phyloP scores from a whole-genome alignment of 2,113 vertebrate genomes.

The Salvelinus fontinalis region DNA sequence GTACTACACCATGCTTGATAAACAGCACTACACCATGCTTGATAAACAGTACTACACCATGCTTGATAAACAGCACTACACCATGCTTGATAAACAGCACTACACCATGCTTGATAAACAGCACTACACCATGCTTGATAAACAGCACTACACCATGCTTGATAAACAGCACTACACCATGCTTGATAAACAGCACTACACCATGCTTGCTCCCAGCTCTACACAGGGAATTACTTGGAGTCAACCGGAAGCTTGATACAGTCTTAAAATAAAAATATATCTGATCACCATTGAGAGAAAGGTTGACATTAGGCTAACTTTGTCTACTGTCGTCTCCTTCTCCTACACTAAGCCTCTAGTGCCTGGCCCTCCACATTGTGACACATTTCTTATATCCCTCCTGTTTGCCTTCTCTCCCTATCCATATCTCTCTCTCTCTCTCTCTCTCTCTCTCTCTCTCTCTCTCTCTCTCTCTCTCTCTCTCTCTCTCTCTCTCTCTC shows the following conservation, averaged over 20 bases:
- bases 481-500: background rate
- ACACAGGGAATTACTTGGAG: background rate
- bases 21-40: conserved; percentile 3
- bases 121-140: conserved; percentile 3
- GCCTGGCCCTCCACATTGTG: background rate
- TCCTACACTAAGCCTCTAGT: background rate
- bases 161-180: conserved; percentile 12
- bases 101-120: background rate
- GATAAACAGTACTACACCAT: background rate
- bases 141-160: conserved; percentile 3
- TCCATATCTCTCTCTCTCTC: conserved; percentile 1
- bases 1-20: conserved; percentile 6
- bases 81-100: too few species aligned
- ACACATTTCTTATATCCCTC: background rate
- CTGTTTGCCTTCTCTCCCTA: conserved; percentile 1
- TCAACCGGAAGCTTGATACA: background rate
- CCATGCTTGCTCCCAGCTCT: background rate
- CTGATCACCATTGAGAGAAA: background rate
- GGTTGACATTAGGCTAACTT: background rate
- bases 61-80: background rate
- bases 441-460: conserved; percentile 13
- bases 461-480: background rate
- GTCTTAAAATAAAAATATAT: background rate
- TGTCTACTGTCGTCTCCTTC: background rate
- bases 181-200: background rate